These are phyloP conservation scores for Arctia plantaginis DNA, from an alignment of 2,888 invertebrate genomes.

Conservation along the genomic window DNA sequence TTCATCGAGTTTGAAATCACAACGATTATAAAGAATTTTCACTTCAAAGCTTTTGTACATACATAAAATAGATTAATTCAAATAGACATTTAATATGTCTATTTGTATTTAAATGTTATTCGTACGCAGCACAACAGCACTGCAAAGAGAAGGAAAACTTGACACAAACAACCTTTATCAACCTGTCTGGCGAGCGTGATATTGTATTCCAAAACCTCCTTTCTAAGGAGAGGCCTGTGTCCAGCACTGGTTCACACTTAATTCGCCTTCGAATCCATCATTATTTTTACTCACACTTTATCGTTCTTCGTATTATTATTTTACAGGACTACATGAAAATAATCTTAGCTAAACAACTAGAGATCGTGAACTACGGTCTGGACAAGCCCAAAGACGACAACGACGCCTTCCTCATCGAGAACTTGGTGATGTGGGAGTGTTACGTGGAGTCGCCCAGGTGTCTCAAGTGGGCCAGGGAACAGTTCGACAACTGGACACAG, in stretches of 20 bases:
- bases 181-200: no score
- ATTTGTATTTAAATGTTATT: no score
- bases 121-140: no score
- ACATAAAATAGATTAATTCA: no score
- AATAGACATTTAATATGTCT: no score
- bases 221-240: background rate
- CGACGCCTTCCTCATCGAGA: constrained; percentile 85
- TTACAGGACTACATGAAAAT: constrained; percentile 80
- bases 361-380: constrained; percentile 84
- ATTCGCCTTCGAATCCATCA: no score
- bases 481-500: constrained; percentile 72
- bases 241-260: background rate
- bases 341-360: constrained; percentile 74
- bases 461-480: constrained; percentile 79
- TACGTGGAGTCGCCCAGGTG: constrained; percentile 85
- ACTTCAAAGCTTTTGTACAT: no score
- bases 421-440: constrained; percentile 87
- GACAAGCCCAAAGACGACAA: constrained; percentile 82
- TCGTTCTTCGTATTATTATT: background rate
- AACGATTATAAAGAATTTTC: no score
- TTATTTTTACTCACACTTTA: background rate
- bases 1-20: no score
- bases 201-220: no score
- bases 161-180: no score
- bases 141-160: no score